These are phyloP conservation scores for Pachydiplax longipennis DNA, from an alignment of 2,888 invertebrate genomes.

Conservation along the genomic window DNA sequence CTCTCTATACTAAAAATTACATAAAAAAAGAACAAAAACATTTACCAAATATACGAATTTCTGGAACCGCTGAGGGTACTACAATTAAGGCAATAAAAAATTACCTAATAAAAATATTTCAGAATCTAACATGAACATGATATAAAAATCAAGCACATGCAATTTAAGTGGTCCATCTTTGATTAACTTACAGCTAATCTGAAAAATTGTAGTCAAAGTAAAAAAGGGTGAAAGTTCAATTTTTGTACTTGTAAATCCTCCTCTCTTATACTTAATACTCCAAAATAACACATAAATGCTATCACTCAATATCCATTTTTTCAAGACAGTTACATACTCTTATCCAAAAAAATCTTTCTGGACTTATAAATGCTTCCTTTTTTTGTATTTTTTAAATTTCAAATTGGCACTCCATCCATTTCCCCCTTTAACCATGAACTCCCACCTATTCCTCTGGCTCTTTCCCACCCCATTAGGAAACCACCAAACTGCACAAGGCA, in stretches of 20 bases:
- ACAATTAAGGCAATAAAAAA: slow-evolving; percentile 27
- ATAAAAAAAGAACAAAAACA: slow-evolving; percentile 35
- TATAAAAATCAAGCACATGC: slow-evolving; percentile 33
- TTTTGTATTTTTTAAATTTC: slow-evolving; percentile 14
- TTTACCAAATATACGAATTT: not conserved
- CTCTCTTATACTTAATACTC: slow-evolving; percentile 36
- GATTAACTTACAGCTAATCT: slow-evolving; percentile 44
- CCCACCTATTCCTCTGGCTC: slow-evolving; percentile 24
- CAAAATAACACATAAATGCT: slow-evolving; percentile 44
- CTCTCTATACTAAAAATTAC: slow-evolving; percentile 39
- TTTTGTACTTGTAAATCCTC: slow-evolving; percentile 44
- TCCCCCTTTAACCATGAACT: slow-evolving; percentile 38
- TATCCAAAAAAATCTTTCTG: slow-evolving; percentile 42
- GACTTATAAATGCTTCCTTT: slow-evolving; percentile 24
- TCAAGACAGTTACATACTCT: slow-evolving; percentile 35
- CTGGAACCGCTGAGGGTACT: not conserved
- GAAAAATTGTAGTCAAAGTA: slow-evolving; percentile 27
- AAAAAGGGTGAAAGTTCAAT: slow-evolving; percentile 34
- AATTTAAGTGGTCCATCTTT: slow-evolving; percentile 29
- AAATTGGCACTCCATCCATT: slow-evolving; percentile 41
- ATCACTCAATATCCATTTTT: slow-evolving; percentile 30
- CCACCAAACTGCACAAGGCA: slow-evolving; percentile 36
- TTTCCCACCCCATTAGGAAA: slow-evolving; percentile 27
- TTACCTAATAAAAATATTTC: slow-evolving; percentile 41
- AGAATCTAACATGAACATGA: slow-evolving; percentile 43